phyloP scores from a whole-genome alignment of 2,888 invertebrate genomes.

The Drosophila colorata region DNA sequence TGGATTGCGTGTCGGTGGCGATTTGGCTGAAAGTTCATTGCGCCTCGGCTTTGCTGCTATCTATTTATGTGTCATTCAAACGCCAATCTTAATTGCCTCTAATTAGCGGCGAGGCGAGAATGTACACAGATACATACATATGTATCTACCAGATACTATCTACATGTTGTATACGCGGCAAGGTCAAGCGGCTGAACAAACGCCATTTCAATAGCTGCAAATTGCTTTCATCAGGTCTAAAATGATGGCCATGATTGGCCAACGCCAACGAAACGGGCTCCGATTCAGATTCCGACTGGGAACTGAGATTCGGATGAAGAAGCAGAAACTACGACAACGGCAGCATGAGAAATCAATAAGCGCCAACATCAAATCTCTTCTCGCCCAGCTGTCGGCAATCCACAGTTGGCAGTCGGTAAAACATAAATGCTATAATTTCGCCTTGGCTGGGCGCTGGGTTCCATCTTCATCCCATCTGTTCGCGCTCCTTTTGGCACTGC shows the following conservation, averaged over 20 bases:
- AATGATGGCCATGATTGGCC: constrained; percentile 43
- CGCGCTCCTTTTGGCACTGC: constrained; percentile 43
- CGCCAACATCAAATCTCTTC: constrained; percentile 42
- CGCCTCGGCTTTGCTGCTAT: constrained; percentile 5
- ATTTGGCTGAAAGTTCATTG: constrained; percentile 44
- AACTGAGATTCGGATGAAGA: constrained; percentile 10
- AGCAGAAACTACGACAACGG: constrained; percentile 12
- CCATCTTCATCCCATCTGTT: constrained; percentile 12
- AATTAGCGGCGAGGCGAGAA: constrained; percentile 29
- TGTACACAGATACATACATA: neutral
- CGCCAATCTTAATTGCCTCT: constrained; percentile 45
- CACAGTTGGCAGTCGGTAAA: constrained; percentile 27
- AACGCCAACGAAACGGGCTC: constrained; percentile 12
- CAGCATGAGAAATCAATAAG: constrained; percentile 71
- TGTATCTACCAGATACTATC: no score
- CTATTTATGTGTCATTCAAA: constrained; percentile 29
- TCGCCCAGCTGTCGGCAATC: constrained; percentile 34
- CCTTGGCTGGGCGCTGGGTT: constrained; percentile 34
- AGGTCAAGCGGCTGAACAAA: constrained; percentile 31
- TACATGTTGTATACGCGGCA: neutral
- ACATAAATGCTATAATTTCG: constrained; percentile 69
- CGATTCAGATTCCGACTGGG: constrained; percentile 2
- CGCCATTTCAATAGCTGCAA: constrained; percentile 48
- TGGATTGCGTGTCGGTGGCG: constrained; percentile 44
- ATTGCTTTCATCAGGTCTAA: constrained; percentile 55